Percentiles rank a stretch among this genome's conserved stretches.
Conservation (phyloP, 2,797 vertebrate genomes). For the Galagoides demidoff region DNA sequence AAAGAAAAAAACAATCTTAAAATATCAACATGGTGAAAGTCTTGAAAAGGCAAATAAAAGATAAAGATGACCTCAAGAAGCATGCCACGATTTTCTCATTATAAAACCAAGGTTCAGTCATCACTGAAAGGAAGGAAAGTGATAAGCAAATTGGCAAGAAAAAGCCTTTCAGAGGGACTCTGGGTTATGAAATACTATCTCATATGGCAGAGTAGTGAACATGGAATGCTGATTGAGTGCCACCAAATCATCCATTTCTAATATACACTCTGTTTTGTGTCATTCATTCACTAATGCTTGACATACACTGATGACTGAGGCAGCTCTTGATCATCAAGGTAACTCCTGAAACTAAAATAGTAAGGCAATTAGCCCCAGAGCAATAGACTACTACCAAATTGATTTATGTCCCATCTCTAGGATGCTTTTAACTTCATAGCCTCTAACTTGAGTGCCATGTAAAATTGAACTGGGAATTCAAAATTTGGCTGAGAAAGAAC, state of each 20-base stretch:
- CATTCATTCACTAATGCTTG: conserved; percentile 8
- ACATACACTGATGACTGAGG: conserved; percentile 35
- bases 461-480: conserved; percentile 33
- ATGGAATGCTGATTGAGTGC: conserved; percentile 31
- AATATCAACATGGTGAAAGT: not conserved
- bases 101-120: not conserved
- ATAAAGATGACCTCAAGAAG: conserved; percentile 16
- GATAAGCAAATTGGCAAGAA: not conserved
- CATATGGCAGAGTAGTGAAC: conserved; percentile 23
- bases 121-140: conserved; percentile 8
- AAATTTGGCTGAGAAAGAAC: conserved; percentile 44
- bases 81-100: not conserved
- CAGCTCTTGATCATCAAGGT: conserved; percentile 33
- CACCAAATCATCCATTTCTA: conserved; percentile 52
- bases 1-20: not conserved
- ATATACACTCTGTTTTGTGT: not conserved
- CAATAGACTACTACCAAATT: conserved; percentile 41
- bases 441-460: not conserved
- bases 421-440: conserved; percentile 44
- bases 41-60: conserved; percentile 22
- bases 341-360: conserved; percentile 45
- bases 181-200: conserved; percentile 33
- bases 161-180: conserved; percentile 15
- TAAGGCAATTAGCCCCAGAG: conserved; percentile 13
- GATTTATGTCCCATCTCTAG: conserved; percentile 17